A percentile compares a stretch with the other conserved stretches of the same genome.
Conservation (phyloP, 2,797 vertebrate species). For the Notolepis coatsorum region DNA sequence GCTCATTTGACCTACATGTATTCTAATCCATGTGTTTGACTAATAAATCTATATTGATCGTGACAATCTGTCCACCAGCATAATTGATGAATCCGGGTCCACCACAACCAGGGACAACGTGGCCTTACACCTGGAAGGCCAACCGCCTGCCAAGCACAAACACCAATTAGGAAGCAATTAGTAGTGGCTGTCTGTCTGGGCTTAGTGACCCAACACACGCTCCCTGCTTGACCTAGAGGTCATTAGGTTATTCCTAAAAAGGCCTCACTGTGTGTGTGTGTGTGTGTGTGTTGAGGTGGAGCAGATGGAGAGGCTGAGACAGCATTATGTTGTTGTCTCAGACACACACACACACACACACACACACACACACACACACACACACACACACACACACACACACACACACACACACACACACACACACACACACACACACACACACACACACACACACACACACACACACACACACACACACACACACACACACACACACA, state of each 20-base stretch:
- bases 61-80: too few species aligned
- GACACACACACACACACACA: background rate
- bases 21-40: too few species aligned
- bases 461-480: too few species aligned
- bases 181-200: background rate
- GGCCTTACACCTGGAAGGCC: background rate
- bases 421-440: background rate
- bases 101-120: too few species aligned
- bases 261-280: slow-evolving; percentile 14
- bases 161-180: slow-evolving; percentile 10
- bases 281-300: slow-evolving; percentile 26
- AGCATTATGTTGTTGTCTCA: slow-evolving; percentile 18
- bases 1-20: too few species aligned
- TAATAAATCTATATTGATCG: too few species aligned
- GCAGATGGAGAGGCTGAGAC: slow-evolving; percentile 36
- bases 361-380: background rate
- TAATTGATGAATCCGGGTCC: too few species aligned
- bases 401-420: background rate
- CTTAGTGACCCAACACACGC: slow-evolving; percentile 32
- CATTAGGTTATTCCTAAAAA: slow-evolving; percentile 44
- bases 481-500: too few species aligned
- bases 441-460: too few species aligned
- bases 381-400: background rate
- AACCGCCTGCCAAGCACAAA: background rate
- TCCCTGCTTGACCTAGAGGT: slow-evolving; percentile 27